Conservation (phyloP, 2,113 vertebrate genomes). For the Cichladusa arquata region DNA sequence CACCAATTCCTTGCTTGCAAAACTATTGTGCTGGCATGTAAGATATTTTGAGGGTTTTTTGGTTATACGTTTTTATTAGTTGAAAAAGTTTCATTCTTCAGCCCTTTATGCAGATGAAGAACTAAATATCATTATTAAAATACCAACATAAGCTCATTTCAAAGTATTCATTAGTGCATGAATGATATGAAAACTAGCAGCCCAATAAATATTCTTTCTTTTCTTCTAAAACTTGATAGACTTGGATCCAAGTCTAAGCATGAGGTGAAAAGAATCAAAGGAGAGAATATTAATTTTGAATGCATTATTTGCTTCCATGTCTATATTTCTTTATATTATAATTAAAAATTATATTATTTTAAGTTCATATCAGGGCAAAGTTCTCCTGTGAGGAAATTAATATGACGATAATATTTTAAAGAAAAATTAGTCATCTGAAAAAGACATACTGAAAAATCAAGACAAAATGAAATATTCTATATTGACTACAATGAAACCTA, state of each 20-base stretch:
- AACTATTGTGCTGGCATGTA: neutral
- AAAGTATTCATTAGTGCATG: neutral
- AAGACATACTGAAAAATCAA: neutral
- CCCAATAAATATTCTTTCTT: neutral
- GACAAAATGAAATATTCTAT: neutral
- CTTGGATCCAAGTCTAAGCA: neutral
- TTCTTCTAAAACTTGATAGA: neutral
- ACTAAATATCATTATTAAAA: neutral
- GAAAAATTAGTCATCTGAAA: neutral
- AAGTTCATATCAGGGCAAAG: neutral
- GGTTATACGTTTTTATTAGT: neutral
- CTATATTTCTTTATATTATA: neutral
- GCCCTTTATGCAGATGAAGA: neutral
- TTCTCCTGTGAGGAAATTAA: neutral
- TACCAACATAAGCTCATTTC: neutral
- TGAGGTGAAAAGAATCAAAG: neutral
- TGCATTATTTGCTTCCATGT: neutral
- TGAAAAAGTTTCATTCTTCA: neutral
- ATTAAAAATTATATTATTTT: neutral
- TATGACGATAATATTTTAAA: neutral
- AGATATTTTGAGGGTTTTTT: neutral
- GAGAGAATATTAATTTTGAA: neutral
- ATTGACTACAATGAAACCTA: neutral
- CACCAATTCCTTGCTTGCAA: neutral
- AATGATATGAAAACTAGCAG: neutral